Conservation (phyloP, 2,113 vertebrate species). For the Bos taurus region ARS-UCD2.0 NC_037356.1:47106001-47106500, state of each 20-base stretch:
- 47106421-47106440: background rate
- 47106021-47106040: fast-evolving
- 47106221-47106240: background rate
- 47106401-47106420: background rate
- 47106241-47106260: fast-evolving
- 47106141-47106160: fast-evolving
- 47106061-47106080: fast-evolving
- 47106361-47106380: fast-evolving
- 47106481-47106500: background rate
- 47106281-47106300: background rate
- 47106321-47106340: background rate
- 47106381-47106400: fast-evolving
- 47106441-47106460: fast-evolving
- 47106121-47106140: fast-evolving
- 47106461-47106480: background rate
- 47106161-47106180: fast-evolving
- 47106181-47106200: fast-evolving
- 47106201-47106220: fast-evolving
- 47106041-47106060: fast-evolving
- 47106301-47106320: background rate
- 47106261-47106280: fast-evolving
- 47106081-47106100: fast-evolving
- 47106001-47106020: fast-evolving
- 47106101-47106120: no score
- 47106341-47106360: background rate